phyloP scores from a whole-genome alignment of 1,140 invertebrate species.

The Teleogryllus occipitalis region DNA sequence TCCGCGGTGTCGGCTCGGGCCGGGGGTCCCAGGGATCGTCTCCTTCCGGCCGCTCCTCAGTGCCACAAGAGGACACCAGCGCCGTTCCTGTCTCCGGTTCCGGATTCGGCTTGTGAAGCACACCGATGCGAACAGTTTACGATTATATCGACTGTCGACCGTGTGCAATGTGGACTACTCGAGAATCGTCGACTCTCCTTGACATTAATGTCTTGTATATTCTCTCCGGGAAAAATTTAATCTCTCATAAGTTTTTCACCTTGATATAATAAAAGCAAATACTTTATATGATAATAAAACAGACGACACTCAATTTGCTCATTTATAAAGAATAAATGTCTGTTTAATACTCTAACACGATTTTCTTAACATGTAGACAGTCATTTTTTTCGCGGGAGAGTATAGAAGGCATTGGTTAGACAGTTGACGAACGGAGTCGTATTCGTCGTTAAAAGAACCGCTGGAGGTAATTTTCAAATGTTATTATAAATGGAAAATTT shows the following conservation, averaged over 20 bases:
- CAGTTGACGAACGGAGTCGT: background rate
- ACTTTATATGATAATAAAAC: background rate
- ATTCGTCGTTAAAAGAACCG: conserved; percentile 1
- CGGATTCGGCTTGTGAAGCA: background rate
- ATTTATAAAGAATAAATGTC: conserved; percentile 2
- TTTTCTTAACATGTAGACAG: conserved; percentile 1
- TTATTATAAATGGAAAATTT: conserved; percentile 6
- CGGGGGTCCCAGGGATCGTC: background rate
- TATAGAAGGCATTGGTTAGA: background rate
- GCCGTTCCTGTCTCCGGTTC: background rate
- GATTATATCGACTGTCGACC: background rate
- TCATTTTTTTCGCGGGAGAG: background rate
- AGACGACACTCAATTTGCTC: conserved; percentile 3
- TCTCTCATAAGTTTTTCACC: conserved; percentile 4
- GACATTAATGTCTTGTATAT: conserved; percentile 1
- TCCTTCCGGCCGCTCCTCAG: background rate
- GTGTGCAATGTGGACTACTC: background rate
- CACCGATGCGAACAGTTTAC: background rate
- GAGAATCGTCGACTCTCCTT: background rate
- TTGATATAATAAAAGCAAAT: conserved; percentile 6
- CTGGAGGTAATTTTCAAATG: conserved; percentile 4
- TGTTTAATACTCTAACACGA: conserved; percentile 2
- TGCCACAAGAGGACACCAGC: background rate
- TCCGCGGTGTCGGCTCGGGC: background rate
- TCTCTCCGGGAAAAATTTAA: conserved; percentile 4